Conservation (phyloP, 2,113 vertebrate genomes). For the Datnioides undecimradiatus region DNA sequence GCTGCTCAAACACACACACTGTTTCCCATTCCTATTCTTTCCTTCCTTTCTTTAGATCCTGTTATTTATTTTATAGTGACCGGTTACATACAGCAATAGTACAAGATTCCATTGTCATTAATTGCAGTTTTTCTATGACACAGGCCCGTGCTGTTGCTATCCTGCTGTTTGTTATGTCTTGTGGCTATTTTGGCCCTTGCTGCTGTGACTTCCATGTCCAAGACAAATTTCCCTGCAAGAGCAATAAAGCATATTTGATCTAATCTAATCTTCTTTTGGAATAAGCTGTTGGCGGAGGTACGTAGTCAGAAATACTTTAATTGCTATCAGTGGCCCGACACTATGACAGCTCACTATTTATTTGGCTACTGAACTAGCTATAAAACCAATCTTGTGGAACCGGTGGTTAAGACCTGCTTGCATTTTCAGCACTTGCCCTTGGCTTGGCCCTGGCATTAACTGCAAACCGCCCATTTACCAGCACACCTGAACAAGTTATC, state of each 20-base stretch:
- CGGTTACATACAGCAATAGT: conserved; percentile 16
- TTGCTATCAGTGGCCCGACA: conserved; percentile 41
- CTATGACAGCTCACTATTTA: conserved; percentile 58
- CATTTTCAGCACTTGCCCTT: conserved; percentile 53
- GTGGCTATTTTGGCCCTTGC: conserved; percentile 28
- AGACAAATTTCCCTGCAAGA: conserved; percentile 47
- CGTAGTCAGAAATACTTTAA: conserved; percentile 57
- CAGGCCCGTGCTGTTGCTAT: neutral
- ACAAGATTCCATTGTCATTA: neutral
- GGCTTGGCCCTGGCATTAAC: neutral
- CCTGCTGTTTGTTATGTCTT: conserved; percentile 3
- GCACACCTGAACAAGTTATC: conserved; percentile 19
- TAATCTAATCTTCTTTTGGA: conserved; percentile 54
- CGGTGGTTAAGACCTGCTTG: conserved; percentile 13
- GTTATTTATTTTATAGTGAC: conserved; percentile 36
- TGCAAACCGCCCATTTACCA: conserved; percentile 18
- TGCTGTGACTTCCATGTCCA: conserved; percentile 24
- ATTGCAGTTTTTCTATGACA: conserved; percentile 6
- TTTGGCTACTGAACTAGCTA: conserved; percentile 38
- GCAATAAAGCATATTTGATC: conserved; percentile 54
- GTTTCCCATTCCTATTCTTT: neutral
- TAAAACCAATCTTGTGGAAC: conserved; percentile 59
- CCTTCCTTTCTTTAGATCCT: neutral
- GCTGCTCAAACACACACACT: conserved; percentile 30
- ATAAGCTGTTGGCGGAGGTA: conserved; percentile 49